These are phyloP conservation scores for Anarrhichthys ocellatus DNA, from an alignment of 2,113 vertebrate species.

Conservation along the genomic window DNA sequence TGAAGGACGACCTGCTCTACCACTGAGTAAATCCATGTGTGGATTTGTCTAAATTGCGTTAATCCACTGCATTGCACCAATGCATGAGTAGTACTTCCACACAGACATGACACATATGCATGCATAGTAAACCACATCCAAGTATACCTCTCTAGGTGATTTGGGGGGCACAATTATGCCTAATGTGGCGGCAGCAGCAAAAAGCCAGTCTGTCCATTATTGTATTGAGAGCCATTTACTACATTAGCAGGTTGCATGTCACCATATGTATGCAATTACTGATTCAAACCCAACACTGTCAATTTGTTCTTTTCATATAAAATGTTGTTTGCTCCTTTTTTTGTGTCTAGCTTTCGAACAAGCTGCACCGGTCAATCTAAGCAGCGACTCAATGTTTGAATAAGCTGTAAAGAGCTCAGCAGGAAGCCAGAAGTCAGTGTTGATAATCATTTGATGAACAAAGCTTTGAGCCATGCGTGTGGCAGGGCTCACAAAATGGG, in stretches of 20 bases:
- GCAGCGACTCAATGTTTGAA: background rate
- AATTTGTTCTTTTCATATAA: conserved; percentile 4
- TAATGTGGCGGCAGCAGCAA: conserved; percentile 34
- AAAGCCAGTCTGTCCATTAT: conserved; percentile 51
- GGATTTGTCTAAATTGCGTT: background rate
- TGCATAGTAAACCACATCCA: conserved; percentile 9
- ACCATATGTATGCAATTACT: conserved; percentile 47
- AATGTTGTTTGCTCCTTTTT: background rate
- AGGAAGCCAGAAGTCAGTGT: background rate
- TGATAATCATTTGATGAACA: background rate
- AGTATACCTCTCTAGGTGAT: conserved; percentile 8
- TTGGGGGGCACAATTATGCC: conserved; percentile 33
- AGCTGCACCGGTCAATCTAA: background rate
- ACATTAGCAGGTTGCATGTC: conserved; percentile 50
- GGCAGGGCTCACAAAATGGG: background rate
- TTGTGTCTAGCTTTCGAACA: background rate
- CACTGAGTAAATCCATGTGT: background rate
- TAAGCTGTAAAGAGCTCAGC: background rate
- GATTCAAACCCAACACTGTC: conserved; percentile 27
- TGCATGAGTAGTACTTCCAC: background rate
- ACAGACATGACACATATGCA: background rate
- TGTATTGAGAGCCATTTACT: conserved; percentile 39
- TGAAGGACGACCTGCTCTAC: too few species aligned
- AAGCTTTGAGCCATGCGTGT: background rate
- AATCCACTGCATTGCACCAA: background rate